Evolutionary conservation across 1,140 invertebrate species (phyloP).

Genomic region (Solenopsis invicta): DNA sequence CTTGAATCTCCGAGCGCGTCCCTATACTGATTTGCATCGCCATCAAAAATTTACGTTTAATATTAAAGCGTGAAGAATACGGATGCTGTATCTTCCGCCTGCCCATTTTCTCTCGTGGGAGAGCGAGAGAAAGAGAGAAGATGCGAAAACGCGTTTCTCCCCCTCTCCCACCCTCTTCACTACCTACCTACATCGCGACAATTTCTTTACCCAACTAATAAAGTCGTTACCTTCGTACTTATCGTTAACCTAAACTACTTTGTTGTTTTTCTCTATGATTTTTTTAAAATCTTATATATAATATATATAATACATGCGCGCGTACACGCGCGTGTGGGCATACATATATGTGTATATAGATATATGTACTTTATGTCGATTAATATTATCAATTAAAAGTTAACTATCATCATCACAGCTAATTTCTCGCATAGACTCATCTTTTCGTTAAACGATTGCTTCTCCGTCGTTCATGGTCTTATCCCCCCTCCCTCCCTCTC

Average conservation of each 20-base stretch:
- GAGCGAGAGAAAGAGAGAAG: conserved; percentile 12
- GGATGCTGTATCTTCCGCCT: not conserved
- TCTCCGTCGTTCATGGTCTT: conserved; percentile 29
- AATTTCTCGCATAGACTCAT: conserved; percentile 78
- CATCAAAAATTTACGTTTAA: conserved; percentile 41
- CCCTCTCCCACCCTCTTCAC: not conserved
- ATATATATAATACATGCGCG: conserved; percentile 64
- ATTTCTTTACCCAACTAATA: conserved; percentile 14
- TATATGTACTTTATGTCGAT: conserved; percentile 48
- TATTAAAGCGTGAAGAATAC: conserved; percentile 56
- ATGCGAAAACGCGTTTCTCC: not conserved
- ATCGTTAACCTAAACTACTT: conserved; percentile 52
- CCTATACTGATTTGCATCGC: not conserved
- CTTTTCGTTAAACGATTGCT: conserved; percentile 70
- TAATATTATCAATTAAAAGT: conserved; percentile 82
- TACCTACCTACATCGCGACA: not conserved
- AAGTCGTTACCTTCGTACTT: conserved; percentile 33
- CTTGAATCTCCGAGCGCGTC: not conserved
- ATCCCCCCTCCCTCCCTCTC: not conserved
- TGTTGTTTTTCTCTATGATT: conserved; percentile 39
- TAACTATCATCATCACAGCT: conserved; percentile 84
- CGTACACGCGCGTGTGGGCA: not conserved
- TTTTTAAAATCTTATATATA: conserved; percentile 68
- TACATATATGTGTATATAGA: conserved; percentile 35
- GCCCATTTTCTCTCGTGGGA: not conserved